Conservation (phyloP, 2,113 vertebrate genomes). For the Irena cyanogastra region DNA sequence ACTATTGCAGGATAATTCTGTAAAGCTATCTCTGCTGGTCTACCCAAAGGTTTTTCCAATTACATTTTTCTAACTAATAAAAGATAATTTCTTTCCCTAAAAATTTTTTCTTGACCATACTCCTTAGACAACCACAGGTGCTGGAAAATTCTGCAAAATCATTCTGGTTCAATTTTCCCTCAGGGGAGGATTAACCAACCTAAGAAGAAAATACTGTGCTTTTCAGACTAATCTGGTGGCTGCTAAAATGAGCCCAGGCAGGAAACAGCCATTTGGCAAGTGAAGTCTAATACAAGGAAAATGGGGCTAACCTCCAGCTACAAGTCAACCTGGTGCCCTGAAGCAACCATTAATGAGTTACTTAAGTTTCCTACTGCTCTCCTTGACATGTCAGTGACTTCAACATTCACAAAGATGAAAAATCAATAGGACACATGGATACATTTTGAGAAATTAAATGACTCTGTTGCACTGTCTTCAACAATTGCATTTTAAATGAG, state of each 20-base stretch:
- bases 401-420: background rate
- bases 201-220: background rate
- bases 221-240: background rate
- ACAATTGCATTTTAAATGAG: background rate
- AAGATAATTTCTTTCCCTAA: background rate
- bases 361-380: background rate
- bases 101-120: background rate
- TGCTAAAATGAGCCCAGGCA: background rate
- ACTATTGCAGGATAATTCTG: background rate
- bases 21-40: background rate
- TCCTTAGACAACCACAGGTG: background rate
- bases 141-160: background rate
- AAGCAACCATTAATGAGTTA: background rate
- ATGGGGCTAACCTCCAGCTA: background rate
- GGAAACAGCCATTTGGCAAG: background rate
- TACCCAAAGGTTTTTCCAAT: background rate
- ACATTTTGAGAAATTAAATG: background rate
- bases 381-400: background rate
- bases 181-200: background rate
- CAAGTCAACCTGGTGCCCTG: background rate
- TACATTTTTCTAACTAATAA: background rate
- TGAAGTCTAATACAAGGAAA: background rate
- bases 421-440: background rate
- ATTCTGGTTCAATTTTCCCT: background rate
- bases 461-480: background rate